Evolutionary conservation across 2,888 invertebrate species (phyloP), one percentile per base, ranked within the genome.

Genomic region (Yponomeuta cagnagella): DNA sequence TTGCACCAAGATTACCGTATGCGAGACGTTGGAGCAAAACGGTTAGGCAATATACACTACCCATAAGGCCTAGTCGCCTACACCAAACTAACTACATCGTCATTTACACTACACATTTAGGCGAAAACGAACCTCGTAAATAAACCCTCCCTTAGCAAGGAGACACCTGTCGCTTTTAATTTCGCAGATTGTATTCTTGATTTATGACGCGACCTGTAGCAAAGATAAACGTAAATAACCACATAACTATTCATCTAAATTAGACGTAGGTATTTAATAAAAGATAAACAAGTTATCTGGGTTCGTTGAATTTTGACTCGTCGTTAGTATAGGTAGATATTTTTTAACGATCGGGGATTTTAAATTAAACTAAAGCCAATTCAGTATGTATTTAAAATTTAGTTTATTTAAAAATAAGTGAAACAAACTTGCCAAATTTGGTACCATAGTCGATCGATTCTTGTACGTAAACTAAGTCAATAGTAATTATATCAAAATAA

Each of bases 351-450:
- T 15, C 52, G 15, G 52, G 52, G 52, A 10, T 10, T 4, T 58
- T 58, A 58, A 58, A 58, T 58, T 58, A 58, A 58, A 58, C 52
- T 58, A 58, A 58, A 68, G 64, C 70, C 70, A 70, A 70, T 70
- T 70, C 58, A 65, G 63, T 70, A 70, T 70, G 63, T 70, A 70
- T 70, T 70, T 70, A 64, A 70, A 64, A 64, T 70, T 65, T 30
- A 70, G 48, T 48, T 15, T 63, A 31, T 64, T 43, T 70, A 15
- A 70, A 70, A 70, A 64, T 64, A 65, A 64, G 23, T 48, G 68
- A 68, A 68, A 52, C 68, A 48, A 68, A 31, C 48, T 68, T 67
- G 10, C 9, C 15, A 30, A 65, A 23, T 65, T 65, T 65, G 65
- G 65, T 30, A 65, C 33, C 65, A 23, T 65, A 58, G 52, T 65